phyloP scores from a whole-genome alignment of 2,888 invertebrate species.

The Hydropsyche betteni region DNA sequence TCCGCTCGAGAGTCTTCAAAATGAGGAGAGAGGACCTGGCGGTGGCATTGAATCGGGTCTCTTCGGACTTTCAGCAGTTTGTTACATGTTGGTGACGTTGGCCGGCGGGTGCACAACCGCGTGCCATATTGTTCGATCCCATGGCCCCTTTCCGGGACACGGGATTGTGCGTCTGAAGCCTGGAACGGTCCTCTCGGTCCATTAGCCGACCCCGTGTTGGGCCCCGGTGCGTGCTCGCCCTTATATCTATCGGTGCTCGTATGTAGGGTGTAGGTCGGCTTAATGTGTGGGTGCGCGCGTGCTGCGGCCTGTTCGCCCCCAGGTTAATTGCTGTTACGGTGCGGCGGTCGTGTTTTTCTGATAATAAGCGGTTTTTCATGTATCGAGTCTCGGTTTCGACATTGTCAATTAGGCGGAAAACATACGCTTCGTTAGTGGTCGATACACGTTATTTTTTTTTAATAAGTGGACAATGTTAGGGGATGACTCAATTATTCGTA shows the following conservation, averaged over 20 bases:
- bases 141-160: constrained; percentile 20
- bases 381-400: constrained; percentile 10
- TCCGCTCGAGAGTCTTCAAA: neutral
- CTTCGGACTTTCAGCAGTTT: constrained; percentile 46
- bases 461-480: no score
- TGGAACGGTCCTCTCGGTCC: constrained; percentile 19
- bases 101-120: constrained; percentile 23
- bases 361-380: constrained; percentile 25
- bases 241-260: neutral
- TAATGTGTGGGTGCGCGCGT: neutral
- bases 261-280: neutral
- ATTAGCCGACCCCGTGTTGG: neutral
- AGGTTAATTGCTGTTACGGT: constrained; percentile 22
- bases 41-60: constrained; percentile 44
- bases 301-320: constrained; percentile 6
- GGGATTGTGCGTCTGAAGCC: constrained; percentile 48
- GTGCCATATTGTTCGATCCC: constrained; percentile 45
- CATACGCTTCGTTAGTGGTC: constrained; percentile 13
- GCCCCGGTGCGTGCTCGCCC: no score
- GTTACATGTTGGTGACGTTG: constrained; percentile 46
- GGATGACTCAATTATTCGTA: no score
- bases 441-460: neutral
- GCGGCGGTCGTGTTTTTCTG: constrained; percentile 26
- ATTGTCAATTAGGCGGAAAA: constrained; percentile 22
- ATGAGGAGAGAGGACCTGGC: constrained; percentile 40